Evolutionary conservation across 2,797 vertebrate genomes (phyloP).

Genomic region (Enteromius trimaculatus): DNA sequence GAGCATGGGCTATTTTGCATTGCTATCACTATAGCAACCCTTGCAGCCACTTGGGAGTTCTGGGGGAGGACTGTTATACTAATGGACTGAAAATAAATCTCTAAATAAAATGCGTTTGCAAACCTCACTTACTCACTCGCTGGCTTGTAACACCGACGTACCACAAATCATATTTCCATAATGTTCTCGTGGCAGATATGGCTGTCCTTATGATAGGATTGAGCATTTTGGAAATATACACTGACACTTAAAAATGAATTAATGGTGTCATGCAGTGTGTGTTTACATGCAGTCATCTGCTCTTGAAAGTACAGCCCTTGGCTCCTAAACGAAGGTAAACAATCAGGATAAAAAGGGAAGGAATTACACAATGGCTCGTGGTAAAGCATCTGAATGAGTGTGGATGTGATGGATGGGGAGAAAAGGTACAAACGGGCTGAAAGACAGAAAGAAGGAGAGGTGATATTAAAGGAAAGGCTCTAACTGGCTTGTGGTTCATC

Average conservation of each 20-base stretch:
- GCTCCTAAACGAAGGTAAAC: background rate
- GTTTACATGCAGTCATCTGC: background rate
- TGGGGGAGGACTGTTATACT: conserved; percentile 53
- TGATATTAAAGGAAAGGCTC: conserved; percentile 8
- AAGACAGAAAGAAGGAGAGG: conserved; percentile 28
- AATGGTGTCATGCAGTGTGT: background rate
- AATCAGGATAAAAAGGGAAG: background rate
- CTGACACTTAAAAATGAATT: conserved; percentile 16
- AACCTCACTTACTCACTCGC: conserved; percentile 37
- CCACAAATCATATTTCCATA: conserved; percentile 40
- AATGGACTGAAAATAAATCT: conserved; percentile 60
- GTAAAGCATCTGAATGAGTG: background rate
- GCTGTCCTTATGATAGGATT: conserved; percentile 21
- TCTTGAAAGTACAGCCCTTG: background rate
- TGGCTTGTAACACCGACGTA: conserved; percentile 27
- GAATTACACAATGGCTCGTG: background rate
- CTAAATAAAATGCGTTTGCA: conserved; percentile 54
- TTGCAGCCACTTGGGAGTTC: conserved; percentile 54
- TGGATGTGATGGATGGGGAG: conserved; percentile 20
- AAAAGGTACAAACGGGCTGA: conserved; percentile 7
- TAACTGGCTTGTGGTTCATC: conserved; percentile 30
- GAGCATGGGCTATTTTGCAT: conserved; percentile 53
- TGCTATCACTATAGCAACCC: conserved; percentile 58
- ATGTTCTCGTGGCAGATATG: conserved; percentile 37
- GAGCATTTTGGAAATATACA: conserved; percentile 4